These are phyloP conservation scores for Melanotaenia boesemani DNA, from an alignment of 2,797 vertebrate species.

Conservation along the genomic window DNA sequence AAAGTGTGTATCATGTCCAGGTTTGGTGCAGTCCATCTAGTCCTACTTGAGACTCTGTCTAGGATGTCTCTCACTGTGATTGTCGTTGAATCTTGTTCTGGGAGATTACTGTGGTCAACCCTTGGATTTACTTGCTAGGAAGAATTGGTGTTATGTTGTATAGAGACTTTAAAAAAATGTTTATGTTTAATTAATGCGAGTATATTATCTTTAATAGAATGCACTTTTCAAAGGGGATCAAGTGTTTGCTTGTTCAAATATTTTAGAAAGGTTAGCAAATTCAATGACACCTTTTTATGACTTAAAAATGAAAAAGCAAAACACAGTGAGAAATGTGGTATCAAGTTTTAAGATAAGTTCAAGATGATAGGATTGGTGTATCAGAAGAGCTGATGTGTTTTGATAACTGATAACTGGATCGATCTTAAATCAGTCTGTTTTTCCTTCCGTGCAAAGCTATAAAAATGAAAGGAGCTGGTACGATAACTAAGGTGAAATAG, in stretches of 20 bases:
- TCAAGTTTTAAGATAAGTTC: not conserved
- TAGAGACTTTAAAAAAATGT: no score
- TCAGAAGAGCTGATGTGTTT: not conserved
- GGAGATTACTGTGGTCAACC: no score
- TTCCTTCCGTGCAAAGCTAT: constrained; percentile 18
- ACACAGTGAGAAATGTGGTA: not conserved
- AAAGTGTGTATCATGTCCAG: no score
- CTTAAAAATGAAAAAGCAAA: not conserved
- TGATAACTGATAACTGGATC: not conserved
- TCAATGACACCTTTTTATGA: not conserved
- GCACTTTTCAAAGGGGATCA: not conserved
- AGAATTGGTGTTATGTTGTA: no score
- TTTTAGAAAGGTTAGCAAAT: not conserved
- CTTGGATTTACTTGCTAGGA: no score
- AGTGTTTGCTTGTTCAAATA: not conserved
- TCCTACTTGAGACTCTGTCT: no score
- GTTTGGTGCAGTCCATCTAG: no score
- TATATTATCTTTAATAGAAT: not conserved
- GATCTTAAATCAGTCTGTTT: constrained; percentile 11
- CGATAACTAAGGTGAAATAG: constrained; percentile 32
- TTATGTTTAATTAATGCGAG: not conserved
- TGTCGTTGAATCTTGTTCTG: no score
- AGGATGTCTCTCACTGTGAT: no score
- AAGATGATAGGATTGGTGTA: not conserved
- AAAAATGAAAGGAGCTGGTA: constrained; percentile 21